Conservation (phyloP, 2,888 invertebrate genomes). For the Luperina nickerlii region DNA sequence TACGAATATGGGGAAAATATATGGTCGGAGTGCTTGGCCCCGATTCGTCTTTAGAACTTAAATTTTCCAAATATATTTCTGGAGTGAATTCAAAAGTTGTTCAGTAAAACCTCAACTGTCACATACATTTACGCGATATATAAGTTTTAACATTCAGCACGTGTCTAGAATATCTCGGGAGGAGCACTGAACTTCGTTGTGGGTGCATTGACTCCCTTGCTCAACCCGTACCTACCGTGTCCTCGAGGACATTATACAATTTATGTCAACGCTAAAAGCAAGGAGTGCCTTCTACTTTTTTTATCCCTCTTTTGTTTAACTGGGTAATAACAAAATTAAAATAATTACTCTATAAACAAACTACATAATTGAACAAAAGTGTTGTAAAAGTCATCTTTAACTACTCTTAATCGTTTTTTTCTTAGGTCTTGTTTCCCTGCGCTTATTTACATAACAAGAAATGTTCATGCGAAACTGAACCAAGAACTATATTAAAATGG, state of each 20-base stretch:
- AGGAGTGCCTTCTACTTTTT: conserved; percentile 46
- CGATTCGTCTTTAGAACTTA: conserved; percentile 66
- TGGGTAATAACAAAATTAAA: conserved; percentile 42
- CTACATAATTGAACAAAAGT: conserved; percentile 47
- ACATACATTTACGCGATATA: conserved; percentile 75
- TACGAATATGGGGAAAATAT: conserved; percentile 56
- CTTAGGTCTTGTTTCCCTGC: conserved; percentile 46
- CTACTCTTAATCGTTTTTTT: conserved; percentile 11
- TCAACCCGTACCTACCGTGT: conserved; percentile 57
- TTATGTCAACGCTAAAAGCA: conserved; percentile 72
- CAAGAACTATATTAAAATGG: conserved; percentile 68
- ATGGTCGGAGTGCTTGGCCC: conserved; percentile 53
- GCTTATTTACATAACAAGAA: conserved; percentile 76
- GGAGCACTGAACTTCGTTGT: conserved; percentile 82
- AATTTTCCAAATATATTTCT: conserved; percentile 70
- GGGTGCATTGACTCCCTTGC: conserved; percentile 83
- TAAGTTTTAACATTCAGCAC: conserved; percentile 81
- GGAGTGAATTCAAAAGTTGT: conserved; percentile 67
- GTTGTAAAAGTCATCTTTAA: conserved; percentile 39
- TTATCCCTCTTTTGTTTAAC: conserved; percentile 45
- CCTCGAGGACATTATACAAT: conserved; percentile 73
- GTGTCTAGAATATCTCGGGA: conserved; percentile 77
- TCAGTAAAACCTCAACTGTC: conserved; percentile 72
- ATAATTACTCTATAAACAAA: conserved; percentile 49
- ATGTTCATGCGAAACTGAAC: conserved; percentile 70